Base-by-base conservation (phyloP, 2,113 vertebrate species). In the Nannospalax galili region DNA sequence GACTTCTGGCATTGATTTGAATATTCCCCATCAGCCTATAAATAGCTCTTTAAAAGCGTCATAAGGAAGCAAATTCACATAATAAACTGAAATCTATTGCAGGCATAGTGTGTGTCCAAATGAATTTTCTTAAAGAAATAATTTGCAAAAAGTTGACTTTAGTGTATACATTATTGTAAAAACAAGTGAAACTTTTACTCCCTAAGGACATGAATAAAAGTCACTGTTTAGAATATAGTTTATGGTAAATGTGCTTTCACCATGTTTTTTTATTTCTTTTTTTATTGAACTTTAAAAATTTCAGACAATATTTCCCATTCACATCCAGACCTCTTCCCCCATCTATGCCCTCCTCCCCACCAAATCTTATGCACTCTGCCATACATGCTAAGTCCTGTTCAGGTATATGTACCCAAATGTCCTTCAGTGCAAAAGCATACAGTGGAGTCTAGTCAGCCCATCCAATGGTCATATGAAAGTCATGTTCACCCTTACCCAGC, bases 1-100 rank as follows among this genome's bases (percentile, higher is more conserved):
- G 64, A 20, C 26, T 62, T 84, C 85, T 85, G 69, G 56, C 32
- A 95, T 96, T 91, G 69, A 89, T 95, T 95, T 95, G 58, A 92
- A 79, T 94, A 65, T 72, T 82, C 3, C 35, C 42, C 15, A 56
- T 79, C 95, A 40, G 90, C 90, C 88, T 89, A 94, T 87, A 95
- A 82, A 89, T 81, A 92, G 77, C 42, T 91, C 16, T 52, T 73
- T 67, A 84, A 96, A 96, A 94, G 48, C n/a, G 62, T 88, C 89
- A 91, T 52, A 88, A 35, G 56, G 3, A 88, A 56, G 14, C 12
- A 70, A 87, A 87, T 35, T 64, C 85, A 62, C 89, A 75, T 90
- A 58, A 64, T 81, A 70, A 73, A 75, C 14, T n/a, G 12, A 62
- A 80, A 78, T n/a, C n/a, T 62, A 5, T 92, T 94, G 22, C 16